Percentiles rank a stretch among this genome's conserved stretches.
Conservation (phyloP, 2,888 invertebrate species). For the Lydus trimaculatus region DNA sequence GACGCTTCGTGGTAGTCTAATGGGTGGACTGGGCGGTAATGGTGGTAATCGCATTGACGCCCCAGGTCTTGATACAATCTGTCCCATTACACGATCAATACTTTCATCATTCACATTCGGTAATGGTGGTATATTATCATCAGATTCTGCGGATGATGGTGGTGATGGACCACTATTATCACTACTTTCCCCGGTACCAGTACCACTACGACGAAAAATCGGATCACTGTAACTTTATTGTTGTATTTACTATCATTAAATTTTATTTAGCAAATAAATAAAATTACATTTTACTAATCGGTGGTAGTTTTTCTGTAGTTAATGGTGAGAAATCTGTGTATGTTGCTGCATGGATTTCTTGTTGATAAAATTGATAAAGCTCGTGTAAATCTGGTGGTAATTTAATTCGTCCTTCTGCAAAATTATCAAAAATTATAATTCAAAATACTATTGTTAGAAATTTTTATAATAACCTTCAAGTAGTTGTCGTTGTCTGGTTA, state of each 20-base stretch:
- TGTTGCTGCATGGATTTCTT: slow-evolving; percentile 85
- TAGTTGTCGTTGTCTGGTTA: slow-evolving; percentile 83
- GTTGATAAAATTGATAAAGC: slow-evolving; percentile 82
- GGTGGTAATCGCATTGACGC: slow-evolving; percentile 55
- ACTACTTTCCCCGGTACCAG: slow-evolving; percentile 48
- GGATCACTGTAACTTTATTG: slow-evolving; percentile 56
- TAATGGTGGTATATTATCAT: slow-evolving; percentile 44
- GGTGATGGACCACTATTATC: slow-evolving; percentile 52
- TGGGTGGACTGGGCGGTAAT: slow-evolving; percentile 56
- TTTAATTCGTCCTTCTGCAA: slow-evolving; percentile 71
- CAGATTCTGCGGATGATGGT: slow-evolving; percentile 57
- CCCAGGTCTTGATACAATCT: slow-evolving; percentile 55
- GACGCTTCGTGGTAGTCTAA: slow-evolving; percentile 31
- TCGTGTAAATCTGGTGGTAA: slow-evolving; percentile 80
- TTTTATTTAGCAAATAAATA: too few species aligned
- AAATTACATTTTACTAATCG: slow-evolving; percentile 70
- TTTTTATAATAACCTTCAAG: slow-evolving; percentile 72
- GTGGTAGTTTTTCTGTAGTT: slow-evolving; percentile 68
- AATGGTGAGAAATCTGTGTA: slow-evolving; percentile 71
- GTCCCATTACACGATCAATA: slow-evolving; percentile 58
- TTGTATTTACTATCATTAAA: too few species aligned
- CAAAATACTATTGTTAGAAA: background rate
- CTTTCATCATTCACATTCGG: slow-evolving; percentile 49
- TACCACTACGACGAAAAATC: slow-evolving; percentile 51
- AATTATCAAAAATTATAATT: too few species aligned